Base-by-base conservation (phyloP, 1,140 invertebrate genomes). In the Zaprionus davidi region DNA sequence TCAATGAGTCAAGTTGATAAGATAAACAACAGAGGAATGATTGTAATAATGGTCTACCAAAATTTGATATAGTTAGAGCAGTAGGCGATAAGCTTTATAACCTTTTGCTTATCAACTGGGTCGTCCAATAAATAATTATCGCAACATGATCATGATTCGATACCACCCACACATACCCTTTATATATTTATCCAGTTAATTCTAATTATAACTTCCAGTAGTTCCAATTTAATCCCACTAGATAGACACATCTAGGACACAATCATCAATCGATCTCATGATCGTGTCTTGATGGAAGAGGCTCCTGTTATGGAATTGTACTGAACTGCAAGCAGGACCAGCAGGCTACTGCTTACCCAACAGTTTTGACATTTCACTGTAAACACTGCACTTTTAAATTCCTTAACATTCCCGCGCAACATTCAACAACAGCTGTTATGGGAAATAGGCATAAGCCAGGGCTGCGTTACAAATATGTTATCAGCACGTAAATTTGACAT, bases 1-100 rank as follows among this genome's bases (percentile, higher is more conserved):
- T 66, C 44, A 66, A 75, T 71, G 58, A 77, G 41, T 72, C 71
- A 73, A 63, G 26, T 6, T 26, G 53, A 56, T 65, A 34, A 53
- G 71, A 77, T 76, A 63, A 70, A 57, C 57, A 67, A 70, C 60
- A 36, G 20, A 62, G 5, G 31, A 22, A 74, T 17, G 44, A 63
- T 44, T 65, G 22, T 68, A 60, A 60, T 34, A 70, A 36, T 26
- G 51, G 51, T n/a, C 24, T 22, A 62, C 26, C n/a, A 41, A 22
- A 34, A 38, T 65, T 71, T 28, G 22, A n/a, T 22, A 38, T 51
- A 22, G 22, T 34, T 34, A 34, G 2, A 24, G 41, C 15, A 34
- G 31, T 34, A 34, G 31, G 31, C 31, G 34, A 56, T 71, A 60
- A 60, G 17, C 20, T 49, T 53, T 46, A 58, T 59, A 22, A 31